Percentiles rank a stretch among this genome's conserved stretches.
Evolutionary conservation across 2,797 vertebrate species (phyloP).

Genomic region (Acrossocheilus fasciatus): DNA sequence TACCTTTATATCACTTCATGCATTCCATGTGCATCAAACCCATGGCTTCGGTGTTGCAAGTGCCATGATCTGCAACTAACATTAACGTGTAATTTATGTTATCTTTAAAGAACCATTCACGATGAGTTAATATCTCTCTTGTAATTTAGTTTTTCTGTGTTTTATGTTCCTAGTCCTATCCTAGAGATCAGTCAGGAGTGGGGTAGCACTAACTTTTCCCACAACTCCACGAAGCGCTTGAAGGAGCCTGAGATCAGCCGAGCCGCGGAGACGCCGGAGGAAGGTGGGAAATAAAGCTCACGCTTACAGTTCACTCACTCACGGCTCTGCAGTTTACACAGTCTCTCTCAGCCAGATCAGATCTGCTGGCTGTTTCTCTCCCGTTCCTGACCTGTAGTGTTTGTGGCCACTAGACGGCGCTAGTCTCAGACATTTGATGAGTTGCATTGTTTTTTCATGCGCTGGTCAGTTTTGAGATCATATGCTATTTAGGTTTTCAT

Average conservation of each 20-base stretch:
- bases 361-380: neutral
- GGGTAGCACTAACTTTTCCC: slow-evolving; percentile 66
- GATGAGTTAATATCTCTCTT: neutral
- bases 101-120: neutral
- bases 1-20: neutral
- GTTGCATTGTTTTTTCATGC: neutral
- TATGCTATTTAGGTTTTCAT: neutral
- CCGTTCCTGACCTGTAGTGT: neutral
- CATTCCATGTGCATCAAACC: neutral
- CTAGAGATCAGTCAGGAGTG: slow-evolving; percentile 86
- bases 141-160: neutral
- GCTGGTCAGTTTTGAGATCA: neutral
- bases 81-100: neutral
- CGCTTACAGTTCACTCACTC: neutral
- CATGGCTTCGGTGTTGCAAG: neutral
- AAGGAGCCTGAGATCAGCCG: slow-evolving; percentile 53
- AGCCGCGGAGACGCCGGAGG: slow-evolving; percentile 60
- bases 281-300: slow-evolving; percentile 15
- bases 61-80: neutral
- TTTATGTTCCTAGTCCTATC: slow-evolving; percentile 80
- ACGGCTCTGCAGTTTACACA: neutral
- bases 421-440: neutral
- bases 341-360: neutral
- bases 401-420: neutral
- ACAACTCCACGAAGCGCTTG: slow-evolving; percentile 66